These are phyloP conservation scores for Hypolimnas misippus DNA, from an alignment of 2,888 invertebrate species.

Conservation along the genomic window DNA sequence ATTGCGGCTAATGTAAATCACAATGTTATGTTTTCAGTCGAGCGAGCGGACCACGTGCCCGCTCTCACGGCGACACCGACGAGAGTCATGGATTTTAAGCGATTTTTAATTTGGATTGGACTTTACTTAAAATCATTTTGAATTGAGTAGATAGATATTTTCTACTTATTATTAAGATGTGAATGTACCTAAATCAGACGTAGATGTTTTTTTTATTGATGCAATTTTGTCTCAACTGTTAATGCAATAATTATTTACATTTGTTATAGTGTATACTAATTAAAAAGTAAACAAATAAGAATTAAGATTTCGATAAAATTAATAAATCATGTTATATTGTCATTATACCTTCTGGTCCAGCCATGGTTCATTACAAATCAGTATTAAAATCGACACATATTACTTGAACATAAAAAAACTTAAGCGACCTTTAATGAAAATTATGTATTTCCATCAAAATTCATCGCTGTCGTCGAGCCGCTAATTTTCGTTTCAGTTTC, in stretches of 20 bases:
- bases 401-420: neutral
- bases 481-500: slow-evolving; percentile 59
- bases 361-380: too few species aligned
- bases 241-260: too few species aligned
- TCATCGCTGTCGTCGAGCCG: slow-evolving; percentile 18
- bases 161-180: neutral
- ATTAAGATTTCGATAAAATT: too few species aligned
- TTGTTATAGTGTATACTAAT: too few species aligned
- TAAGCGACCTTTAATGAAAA: neutral
- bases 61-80: slow-evolving; percentile 53
- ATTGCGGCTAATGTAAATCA: slow-evolving; percentile 67
- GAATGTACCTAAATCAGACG: too few species aligned
- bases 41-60: slow-evolving; percentile 56
- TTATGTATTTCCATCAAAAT: slow-evolving; percentile 11
- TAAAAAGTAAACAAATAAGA: too few species aligned
- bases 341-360: too few species aligned
- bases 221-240: too few species aligned
- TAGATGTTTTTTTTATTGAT: too few species aligned
- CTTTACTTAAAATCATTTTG: neutral
- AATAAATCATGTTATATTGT: too few species aligned
- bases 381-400: too few species aligned
- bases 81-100: slow-evolving; percentile 4
- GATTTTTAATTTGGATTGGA: slow-evolving; percentile 15
- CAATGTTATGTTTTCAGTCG: slow-evolving; percentile 65
- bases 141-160: neutral